These are phyloP conservation scores for Agelaius phoeniceus DNA, from an alignment of 2,113 vertebrate genomes.

Conservation along the genomic window DNA sequence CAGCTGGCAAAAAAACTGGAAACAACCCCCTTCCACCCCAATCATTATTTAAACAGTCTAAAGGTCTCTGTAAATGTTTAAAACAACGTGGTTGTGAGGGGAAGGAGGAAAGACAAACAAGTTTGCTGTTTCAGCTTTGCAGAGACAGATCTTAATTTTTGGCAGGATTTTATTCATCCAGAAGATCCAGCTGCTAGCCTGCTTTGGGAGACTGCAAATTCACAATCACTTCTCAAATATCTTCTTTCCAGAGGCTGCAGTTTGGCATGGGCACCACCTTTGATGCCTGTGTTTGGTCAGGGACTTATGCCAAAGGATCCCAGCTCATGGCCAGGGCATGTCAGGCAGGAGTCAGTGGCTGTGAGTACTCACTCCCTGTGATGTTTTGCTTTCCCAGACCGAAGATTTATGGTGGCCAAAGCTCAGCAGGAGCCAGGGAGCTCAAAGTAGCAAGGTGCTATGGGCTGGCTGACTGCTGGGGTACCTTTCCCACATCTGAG, in stretches of 20 bases:
- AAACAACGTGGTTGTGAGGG: slow-evolving; percentile 48
- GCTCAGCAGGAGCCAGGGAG: not conserved
- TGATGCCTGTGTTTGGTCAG: not conserved
- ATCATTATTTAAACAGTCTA: slow-evolving; percentile 54
- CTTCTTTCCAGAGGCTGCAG: slow-evolving; percentile 32
- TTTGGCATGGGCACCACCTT: slow-evolving; percentile 2
- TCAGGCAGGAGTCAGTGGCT: not conserved
- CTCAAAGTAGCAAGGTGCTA: not conserved
- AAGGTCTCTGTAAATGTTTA: slow-evolving; percentile 65
- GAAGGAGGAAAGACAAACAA: slow-evolving; percentile 64
- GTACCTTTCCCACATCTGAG: not conserved
- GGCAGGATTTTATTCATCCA: slow-evolving; percentile 37
- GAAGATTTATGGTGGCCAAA: not conserved
- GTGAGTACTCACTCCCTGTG: rapidly evolving
- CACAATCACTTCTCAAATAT: slow-evolving; percentile 8
- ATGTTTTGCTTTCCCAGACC: not conserved
- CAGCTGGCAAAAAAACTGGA: slow-evolving; percentile 19
- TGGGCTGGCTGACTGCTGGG: not conserved
- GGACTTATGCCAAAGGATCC: not conserved
- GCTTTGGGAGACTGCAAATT: slow-evolving; percentile 20
- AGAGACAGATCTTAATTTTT: slow-evolving; percentile 50
- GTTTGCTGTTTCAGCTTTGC: slow-evolving; percentile 54
- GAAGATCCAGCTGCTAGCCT: slow-evolving; percentile 13
- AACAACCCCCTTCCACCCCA: not conserved
- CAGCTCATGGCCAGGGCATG: not conserved